Base-by-base conservation (phyloP, 2,797 vertebrate genomes). In the Betta splendens region DNA sequence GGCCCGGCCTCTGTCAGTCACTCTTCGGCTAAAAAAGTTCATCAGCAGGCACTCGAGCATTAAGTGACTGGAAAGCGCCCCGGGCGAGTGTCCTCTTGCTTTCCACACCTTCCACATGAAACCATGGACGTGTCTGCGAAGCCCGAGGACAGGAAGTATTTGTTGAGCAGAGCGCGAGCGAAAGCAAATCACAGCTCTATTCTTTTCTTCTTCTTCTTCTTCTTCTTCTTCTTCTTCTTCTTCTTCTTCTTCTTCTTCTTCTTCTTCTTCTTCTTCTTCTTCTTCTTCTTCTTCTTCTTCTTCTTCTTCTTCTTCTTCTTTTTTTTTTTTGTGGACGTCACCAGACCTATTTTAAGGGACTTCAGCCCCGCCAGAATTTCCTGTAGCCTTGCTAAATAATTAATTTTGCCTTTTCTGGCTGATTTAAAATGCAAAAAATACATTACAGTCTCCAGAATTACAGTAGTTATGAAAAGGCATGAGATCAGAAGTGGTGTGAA, bases 401-500 rank as follows among this genome's bases (percentile, higher is more conserved):
- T 73, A 10, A 80, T 52, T 1, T 23, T 20, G 55, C 45, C 57
- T 60, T 74, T 74, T 80, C 62, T 66, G 57, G 48, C 48, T 28
- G 39, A 76, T 82, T 87, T 75, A 72, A 79, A 77, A 70, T 80
- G 75, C 50, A 61, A 63, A 79, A n/a, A 79, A 77, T 59, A 73
- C 4, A 43, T 58, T 52, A 55, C 50, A 64, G 47, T 62, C 56
- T 46, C 15, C 21, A 64, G 64, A 60, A 70, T 61, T 56, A 69
- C 47, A 75, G 42, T 8, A 39, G 32, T 58, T 13, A 46, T 61
- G 37, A 58, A 69, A 63, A 54, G 8, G 23, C 8, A 37, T 50
- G 18, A 48, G 36, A 54, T 31, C 17, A n/a, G 25, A 40, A 66
- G 40, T 31, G 28, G 31, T 44, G 22, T 61, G 21, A 18, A 13